Percentiles rank a stretch among this genome's conserved stretches.
Conservation (phyloP, 2,797 vertebrate species). For the Helicolenus hilgendorfi region DNA sequence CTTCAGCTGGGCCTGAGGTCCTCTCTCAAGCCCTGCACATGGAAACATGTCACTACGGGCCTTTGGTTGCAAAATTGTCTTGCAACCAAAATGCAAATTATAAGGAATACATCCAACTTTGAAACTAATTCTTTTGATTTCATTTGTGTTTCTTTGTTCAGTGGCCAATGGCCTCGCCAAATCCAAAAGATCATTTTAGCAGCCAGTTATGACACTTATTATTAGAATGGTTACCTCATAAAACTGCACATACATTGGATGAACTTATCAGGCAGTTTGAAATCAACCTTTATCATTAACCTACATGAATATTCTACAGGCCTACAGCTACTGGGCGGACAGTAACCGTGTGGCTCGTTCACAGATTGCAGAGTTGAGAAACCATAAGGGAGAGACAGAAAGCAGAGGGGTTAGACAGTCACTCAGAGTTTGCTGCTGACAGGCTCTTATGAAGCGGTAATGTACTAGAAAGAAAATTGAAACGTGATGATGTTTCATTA, state of each 20-base stretch:
- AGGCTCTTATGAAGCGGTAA: background rate
- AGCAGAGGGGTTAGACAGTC: background rate
- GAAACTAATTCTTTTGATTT: background rate
- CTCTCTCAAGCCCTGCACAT: background rate
- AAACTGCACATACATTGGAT: background rate
- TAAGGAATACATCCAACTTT: background rate
- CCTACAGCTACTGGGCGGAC: background rate
- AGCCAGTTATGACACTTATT: background rate
- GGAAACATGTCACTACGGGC: background rate
- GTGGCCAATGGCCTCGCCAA: background rate
- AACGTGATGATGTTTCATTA: slow-evolving; percentile 13
- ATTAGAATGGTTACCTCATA: background rate
- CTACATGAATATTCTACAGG: background rate
- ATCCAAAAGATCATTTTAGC: background rate
- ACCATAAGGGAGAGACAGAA: background rate
- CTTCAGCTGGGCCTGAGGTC: slow-evolving; percentile 14
- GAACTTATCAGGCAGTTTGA: background rate
- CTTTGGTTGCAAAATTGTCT: background rate
- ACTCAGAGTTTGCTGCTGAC: slow-evolving; percentile 6
- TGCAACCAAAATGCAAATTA: background rate
- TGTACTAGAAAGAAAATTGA: slow-evolving; percentile 27
- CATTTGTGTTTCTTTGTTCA: background rate
- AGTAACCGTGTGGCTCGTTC: background rate
- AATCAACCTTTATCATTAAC: background rate
- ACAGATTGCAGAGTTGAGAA: background rate